These are phyloP conservation scores for Potorous gilbertii DNA, from an alignment of 2,797 vertebrate species.

Conservation along the genomic window DNA sequence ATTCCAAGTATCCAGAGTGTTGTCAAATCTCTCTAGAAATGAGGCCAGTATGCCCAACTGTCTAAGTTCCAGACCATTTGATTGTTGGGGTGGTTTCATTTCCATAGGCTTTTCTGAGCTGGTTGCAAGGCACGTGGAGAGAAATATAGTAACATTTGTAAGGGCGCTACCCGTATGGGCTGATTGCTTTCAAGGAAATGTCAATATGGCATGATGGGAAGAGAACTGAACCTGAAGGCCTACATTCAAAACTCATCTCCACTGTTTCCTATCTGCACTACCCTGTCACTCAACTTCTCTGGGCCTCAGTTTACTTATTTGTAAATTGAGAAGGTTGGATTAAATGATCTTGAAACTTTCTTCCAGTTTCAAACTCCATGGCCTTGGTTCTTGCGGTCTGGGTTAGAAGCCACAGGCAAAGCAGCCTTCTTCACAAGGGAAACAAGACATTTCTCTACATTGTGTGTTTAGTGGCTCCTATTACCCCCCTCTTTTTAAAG, in stretches of 20 bases:
- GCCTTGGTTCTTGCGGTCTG: neutral
- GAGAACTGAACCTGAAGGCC: neutral
- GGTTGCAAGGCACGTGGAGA: neutral
- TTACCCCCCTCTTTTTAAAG: neutral
- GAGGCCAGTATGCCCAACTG: neutral
- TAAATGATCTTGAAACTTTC: neutral
- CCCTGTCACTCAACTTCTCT: neutral
- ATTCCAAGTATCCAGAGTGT: neutral
- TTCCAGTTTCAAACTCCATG: neutral
- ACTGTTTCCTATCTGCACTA: neutral
- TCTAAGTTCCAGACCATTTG: neutral
- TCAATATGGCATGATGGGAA: neutral
- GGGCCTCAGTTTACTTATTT: neutral
- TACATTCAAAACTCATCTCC: neutral
- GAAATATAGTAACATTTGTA: neutral
- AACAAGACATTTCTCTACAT: neutral
- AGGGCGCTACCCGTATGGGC: neutral
- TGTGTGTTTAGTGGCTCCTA: neutral
- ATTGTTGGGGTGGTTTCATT: neutral
- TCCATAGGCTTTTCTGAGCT: neutral
- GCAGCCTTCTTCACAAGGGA: neutral
- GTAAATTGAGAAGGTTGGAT: neutral
- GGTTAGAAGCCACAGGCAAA: conserved; percentile 17
- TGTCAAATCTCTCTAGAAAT: neutral
- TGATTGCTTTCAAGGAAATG: neutral